Conservation (phyloP, 2,113 vertebrate species). For the Coturnix japonica region DNA sequence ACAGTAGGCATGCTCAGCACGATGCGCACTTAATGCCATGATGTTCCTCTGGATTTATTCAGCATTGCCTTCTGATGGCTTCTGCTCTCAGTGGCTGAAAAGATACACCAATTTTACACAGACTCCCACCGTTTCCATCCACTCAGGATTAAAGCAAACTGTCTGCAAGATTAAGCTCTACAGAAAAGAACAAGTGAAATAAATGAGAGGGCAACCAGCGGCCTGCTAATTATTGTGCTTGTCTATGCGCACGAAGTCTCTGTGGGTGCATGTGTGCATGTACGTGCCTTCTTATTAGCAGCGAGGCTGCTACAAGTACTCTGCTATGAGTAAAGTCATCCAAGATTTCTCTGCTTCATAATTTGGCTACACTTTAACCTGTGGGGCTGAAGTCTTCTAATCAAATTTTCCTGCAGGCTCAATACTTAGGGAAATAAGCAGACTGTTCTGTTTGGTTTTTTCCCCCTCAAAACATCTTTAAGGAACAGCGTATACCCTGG, state of each 20-base stretch:
- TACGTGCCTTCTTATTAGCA: background rate
- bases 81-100: constrained; percentile 28
- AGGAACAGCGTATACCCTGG: background rate
- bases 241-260: background rate
- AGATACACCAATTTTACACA: constrained; percentile 53
- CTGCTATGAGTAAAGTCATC: background rate
- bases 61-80: constrained; percentile 6
- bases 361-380: background rate
- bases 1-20: constrained; percentile 49
- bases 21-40: constrained; percentile 36
- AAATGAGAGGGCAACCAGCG: constrained; percentile 9
- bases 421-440: background rate
- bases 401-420: background rate
- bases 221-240: constrained; percentile 31
- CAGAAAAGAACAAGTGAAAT: constrained; percentile 33
- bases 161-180: constrained; percentile 50
- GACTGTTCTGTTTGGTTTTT: background rate
- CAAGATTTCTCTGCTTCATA: background rate
- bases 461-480: background rate
- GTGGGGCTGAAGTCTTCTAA: background rate
- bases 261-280: rapidly evolving
- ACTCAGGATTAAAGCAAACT: background rate
- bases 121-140: constrained; percentile 32
- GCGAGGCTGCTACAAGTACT: background rate
- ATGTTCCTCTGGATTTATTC: constrained; percentile 43